phyloP scores from a whole-genome alignment of 2,113 vertebrate species.

The Zootoca vivipara region DNA sequence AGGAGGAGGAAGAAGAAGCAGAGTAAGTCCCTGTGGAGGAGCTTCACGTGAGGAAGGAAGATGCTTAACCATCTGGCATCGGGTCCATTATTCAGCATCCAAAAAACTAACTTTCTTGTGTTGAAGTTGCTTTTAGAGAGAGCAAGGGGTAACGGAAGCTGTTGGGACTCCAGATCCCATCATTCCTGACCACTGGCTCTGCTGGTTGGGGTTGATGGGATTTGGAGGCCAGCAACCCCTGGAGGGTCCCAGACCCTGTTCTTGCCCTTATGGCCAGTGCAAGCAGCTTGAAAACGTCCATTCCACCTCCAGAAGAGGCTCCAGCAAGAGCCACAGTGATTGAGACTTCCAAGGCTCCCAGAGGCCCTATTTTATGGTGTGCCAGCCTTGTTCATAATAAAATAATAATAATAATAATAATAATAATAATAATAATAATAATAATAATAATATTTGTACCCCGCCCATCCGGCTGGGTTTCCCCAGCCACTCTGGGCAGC shows the following conservation, averaged over 20 bases:
- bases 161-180: neutral
- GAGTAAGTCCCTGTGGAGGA: slow-evolving; percentile 8
- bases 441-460: too few species aligned
- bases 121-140: neutral
- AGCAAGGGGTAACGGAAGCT: neutral
- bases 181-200: too few species aligned
- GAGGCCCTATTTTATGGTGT: neutral
- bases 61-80: neutral
- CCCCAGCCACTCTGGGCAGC: too few species aligned
- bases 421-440: too few species aligned
- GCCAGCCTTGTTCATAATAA: neutral
- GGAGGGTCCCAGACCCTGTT: neutral
- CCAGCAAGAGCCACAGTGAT: neutral
- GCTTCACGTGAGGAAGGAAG: neutral
- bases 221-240: too few species aligned
- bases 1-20: slow-evolving; percentile 28
- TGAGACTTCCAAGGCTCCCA: neutral
- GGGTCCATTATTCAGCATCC: neutral
- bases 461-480: too few species aligned
- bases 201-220: too few species aligned
- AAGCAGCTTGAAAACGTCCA: neutral
- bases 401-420: too few species aligned
- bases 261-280: neutral
- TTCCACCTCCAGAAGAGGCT: neutral
- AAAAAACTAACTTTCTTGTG: neutral